phyloP scores from a whole-genome alignment of 2,797 vertebrate species.

The Karalla daura region DNA sequence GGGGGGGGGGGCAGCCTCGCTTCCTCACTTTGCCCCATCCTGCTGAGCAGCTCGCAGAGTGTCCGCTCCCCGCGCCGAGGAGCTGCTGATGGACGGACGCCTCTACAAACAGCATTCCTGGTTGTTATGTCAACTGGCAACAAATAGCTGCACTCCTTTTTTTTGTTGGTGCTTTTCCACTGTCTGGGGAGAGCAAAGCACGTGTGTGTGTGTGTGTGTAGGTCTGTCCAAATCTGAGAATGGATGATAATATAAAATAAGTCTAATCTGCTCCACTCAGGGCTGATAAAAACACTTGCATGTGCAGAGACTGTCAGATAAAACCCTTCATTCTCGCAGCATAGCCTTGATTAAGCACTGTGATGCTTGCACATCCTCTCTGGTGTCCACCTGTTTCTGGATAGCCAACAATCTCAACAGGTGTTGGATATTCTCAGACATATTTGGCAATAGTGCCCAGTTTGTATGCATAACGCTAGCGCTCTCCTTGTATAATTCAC shows the following conservation, averaged over 20 bases:
- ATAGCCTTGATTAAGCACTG: not conserved
- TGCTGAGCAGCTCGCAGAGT: not conserved
- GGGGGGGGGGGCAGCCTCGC: too few species aligned
- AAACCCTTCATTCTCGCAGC: not conserved
- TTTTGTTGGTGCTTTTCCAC: too few species aligned
- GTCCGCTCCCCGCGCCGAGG: not conserved
- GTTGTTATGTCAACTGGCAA: constrained; percentile 27
- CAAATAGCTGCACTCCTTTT: constrained; percentile 1
- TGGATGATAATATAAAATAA: too few species aligned
- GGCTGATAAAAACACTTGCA: not conserved
- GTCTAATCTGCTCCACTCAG: not conserved
- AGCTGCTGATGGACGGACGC: constrained; percentile 8
- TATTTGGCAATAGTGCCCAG: not conserved
- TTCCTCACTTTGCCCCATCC: constrained; percentile 24
- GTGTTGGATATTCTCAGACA: not conserved
- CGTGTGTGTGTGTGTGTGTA: not conserved
- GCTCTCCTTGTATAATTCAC: not conserved
- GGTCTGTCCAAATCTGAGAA: not conserved
- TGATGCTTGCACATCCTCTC: not conserved
- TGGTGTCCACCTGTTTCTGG: not conserved
- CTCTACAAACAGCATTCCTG: constrained; percentile 43
- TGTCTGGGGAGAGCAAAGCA: constrained; percentile 24
- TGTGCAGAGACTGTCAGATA: too few species aligned
- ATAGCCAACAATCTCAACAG: not conserved
- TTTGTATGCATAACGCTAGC: not conserved